Evolutionary conservation across 2,888 invertebrate genomes (phyloP).

Genomic region (Andrena fulva): DNA sequence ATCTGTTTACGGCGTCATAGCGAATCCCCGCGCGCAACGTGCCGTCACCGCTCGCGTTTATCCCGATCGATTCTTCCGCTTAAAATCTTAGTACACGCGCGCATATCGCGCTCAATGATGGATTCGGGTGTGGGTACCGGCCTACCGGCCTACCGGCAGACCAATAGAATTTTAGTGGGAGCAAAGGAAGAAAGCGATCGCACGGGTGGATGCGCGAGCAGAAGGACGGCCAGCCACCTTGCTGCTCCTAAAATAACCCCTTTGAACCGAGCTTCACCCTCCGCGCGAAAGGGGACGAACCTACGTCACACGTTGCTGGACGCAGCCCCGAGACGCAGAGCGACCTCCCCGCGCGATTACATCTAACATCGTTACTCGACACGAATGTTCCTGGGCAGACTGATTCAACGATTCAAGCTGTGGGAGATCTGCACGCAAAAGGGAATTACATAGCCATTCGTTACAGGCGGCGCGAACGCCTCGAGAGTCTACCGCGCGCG

Average conservation of each 20-base stretch:
- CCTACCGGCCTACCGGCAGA: background rate
- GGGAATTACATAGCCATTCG: background rate
- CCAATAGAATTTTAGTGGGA: background rate
- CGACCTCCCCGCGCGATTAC: background rate
- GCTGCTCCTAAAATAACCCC: conserved; percentile 70
- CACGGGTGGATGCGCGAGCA: conserved; percentile 38
- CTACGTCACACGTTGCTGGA: conserved; percentile 55
- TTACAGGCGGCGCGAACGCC: conserved; percentile 1
- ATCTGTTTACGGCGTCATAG: conserved; percentile 31
- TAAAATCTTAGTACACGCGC: background rate
- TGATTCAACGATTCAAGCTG: no score
- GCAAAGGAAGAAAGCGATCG: background rate
- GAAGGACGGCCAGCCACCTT: conserved; percentile 57
- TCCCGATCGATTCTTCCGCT: background rate
- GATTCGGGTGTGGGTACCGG: conserved; percentile 13
- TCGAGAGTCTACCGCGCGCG: no score
- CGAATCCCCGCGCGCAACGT: conserved; percentile 28
- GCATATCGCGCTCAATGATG: background rate
- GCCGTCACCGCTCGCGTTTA: conserved; percentile 10
- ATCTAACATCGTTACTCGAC: no score
- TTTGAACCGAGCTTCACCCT: conserved; percentile 61
- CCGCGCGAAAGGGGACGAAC: conserved; percentile 48
- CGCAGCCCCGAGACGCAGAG: conserved; percentile 10
- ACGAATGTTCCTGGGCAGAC: no score
- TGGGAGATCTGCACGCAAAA: no score